A percentile compares a stretch with the other conserved stretches of the same genome.
These are phyloP conservation scores for Ormyrus pomaceus DNA, from an alignment of 2,888 invertebrate genomes.

Conservation along the genomic window DNA sequence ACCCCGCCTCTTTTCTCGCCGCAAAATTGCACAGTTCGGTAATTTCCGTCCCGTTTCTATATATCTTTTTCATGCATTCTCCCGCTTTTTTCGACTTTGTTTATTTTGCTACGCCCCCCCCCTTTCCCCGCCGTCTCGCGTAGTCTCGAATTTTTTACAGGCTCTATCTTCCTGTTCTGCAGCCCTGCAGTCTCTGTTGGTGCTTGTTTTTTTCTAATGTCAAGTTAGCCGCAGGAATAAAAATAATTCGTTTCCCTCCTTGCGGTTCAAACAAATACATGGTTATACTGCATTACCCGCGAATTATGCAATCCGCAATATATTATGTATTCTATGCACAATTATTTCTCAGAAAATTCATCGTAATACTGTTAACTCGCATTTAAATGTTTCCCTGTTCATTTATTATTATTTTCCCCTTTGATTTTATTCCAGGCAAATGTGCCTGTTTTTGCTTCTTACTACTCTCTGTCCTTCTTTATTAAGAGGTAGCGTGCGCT, in stretches of 20 bases:
- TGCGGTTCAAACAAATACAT: no score
- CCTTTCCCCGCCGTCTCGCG: not conserved
- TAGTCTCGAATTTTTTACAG: not conserved
- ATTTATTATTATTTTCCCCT: not conserved
- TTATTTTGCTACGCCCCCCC: conserved; percentile 8
- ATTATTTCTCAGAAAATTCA: no score
- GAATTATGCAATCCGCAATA: no score
- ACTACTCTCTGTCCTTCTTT: not conserved
- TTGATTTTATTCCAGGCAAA: not conserved
- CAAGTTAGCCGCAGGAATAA: no score
- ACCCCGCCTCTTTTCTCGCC: not conserved
- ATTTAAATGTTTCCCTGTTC: no score
- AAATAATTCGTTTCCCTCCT: no score
- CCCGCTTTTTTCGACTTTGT: conserved; percentile 16
- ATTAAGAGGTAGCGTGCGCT: conserved; percentile 28
- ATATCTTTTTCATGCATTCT: not conserved
- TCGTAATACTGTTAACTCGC: no score
- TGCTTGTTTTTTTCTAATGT: no score
- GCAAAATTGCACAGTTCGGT: conserved; percentile 42
- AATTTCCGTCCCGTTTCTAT: conserved; percentile 30
- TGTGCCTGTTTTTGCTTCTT: no score
- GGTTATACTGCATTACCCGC: no score
- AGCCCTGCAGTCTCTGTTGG: not conserved
- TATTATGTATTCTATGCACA: no score
- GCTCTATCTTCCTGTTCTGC: not conserved